Base-by-base conservation (phyloP, 2,113 vertebrate species). In the Regulus satrapa region DNA sequence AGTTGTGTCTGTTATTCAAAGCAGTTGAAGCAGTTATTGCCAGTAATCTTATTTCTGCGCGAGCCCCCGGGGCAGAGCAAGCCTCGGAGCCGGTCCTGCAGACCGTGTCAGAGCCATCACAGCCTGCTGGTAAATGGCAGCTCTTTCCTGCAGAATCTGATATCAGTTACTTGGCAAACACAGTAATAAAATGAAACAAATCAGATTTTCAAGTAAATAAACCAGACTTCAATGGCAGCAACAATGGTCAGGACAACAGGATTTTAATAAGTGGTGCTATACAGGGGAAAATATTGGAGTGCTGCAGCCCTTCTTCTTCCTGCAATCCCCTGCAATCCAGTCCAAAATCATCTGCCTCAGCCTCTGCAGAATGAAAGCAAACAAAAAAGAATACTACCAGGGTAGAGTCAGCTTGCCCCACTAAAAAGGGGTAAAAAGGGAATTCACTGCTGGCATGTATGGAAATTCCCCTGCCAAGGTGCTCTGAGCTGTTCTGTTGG, bases 121-220 rank as follows among this genome's bases (percentile, higher is more conserved):
- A 97, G 98, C 98, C 98, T 98, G 97, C 98, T 98, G 98, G 98
- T 98, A 98, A 98, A 98, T 99, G 98, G 98, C 98, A 98, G 97
- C 95, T 98, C 98, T 97, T 98, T 98, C 97, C 98, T 98, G 98
- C 97, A 97, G 98, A 98, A 98, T 98, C 98, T 98, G 98, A 98
- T 98, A 98, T 98, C 98, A 98, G 98, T 98, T 98, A 98, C 98
- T 98, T 98, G 94, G 41, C 98, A 98, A 98, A 98, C 98, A 98
- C 98, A 98, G 98, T 98, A 98, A 98, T 98, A 98, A 98, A 98
- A 98, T 98, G 98, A 98, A 98, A 98, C 98, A 98, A 98, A 98
- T 98, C 98, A 98, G 98, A 98, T 98, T 98, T 98, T 97, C 98
- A 98, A 98, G 98, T 98, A 98, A 98, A 98, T 98, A 98, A 98